These are phyloP conservation scores for Drosophila tanythrix DNA, from an alignment of 2,888 invertebrate species.

Conservation along the genomic window DNA sequence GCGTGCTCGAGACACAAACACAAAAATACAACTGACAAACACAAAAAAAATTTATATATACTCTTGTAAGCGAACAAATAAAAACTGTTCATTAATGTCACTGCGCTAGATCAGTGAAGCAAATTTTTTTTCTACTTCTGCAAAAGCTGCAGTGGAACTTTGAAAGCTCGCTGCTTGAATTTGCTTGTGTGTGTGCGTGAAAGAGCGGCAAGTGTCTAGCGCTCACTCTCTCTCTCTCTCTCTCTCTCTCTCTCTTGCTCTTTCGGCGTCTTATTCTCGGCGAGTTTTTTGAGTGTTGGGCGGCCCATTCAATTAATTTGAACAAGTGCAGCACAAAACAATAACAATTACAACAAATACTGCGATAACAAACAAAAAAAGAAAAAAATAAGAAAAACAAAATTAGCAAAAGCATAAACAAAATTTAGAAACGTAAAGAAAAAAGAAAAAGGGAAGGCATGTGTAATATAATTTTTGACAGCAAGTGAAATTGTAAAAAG, in stretches of 20 bases:
- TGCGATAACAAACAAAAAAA: slow-evolving; percentile 26
- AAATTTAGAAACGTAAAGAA: slow-evolving; percentile 20
- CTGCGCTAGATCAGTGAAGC: slow-evolving; percentile 57
- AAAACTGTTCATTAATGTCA: slow-evolving; percentile 61
- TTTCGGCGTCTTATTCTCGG: slow-evolving; percentile 28
- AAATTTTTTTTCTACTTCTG: slow-evolving; percentile 48
- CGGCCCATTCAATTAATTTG: slow-evolving; percentile 72
- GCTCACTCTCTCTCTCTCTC: slow-evolving; percentile 14
- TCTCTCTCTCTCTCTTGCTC: slow-evolving; percentile 8
- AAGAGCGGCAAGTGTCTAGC: slow-evolving; percentile 52
- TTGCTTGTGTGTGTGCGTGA: slow-evolving; percentile 17
- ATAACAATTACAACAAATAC: slow-evolving; percentile 65
- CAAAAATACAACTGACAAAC: slow-evolving; percentile 12
- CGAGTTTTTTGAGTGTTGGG: slow-evolving; percentile 41
- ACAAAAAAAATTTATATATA: slow-evolving; percentile 8
- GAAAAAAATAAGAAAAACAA: slow-evolving; percentile 6
- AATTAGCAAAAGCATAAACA: slow-evolving; percentile 43
- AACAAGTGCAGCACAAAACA: slow-evolving; percentile 75
- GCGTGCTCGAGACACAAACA: slow-evolving; percentile 28
- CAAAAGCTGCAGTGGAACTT: slow-evolving; percentile 56
- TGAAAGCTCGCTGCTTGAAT: slow-evolving; percentile 41
- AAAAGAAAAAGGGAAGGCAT: slow-evolving; percentile 36
- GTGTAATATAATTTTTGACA: slow-evolving; percentile 51
- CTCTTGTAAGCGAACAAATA: slow-evolving; percentile 41
- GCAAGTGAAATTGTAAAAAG: slow-evolving; percentile 64